These are phyloP conservation scores for Sebastes oblongus DNA, from an alignment of 2,797 vertebrate genomes.

Conservation along the genomic window DNA sequence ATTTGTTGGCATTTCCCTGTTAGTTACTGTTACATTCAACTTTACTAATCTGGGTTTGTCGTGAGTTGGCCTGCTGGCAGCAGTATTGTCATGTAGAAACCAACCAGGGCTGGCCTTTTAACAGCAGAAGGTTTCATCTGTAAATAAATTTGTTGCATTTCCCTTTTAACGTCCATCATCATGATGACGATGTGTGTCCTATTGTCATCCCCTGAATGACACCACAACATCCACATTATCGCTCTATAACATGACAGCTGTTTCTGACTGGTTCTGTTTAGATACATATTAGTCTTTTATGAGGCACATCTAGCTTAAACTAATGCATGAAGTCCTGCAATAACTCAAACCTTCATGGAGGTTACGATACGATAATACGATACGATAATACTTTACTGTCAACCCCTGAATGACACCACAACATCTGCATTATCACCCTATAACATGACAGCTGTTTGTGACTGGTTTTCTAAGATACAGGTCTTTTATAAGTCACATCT, in stretches of 20 bases:
- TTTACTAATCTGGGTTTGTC: background rate
- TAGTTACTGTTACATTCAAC: background rate
- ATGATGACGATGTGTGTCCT: conserved; percentile 25
- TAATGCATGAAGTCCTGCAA: background rate
- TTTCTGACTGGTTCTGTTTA: background rate
- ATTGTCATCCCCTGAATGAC: conserved; percentile 10
- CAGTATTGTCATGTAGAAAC: too few species aligned
- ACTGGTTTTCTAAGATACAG: background rate
- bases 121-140: background rate
- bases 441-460: background rate
- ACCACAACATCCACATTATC: conserved; percentile 48
- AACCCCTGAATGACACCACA: conserved; percentile 14
- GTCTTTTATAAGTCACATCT: background rate
- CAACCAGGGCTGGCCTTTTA: background rate
- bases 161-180: background rate
- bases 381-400: background rate
- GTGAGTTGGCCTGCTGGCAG: too few species aligned
- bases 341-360: background rate
- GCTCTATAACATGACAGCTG: background rate
- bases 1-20: conserved; percentile 13
- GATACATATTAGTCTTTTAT: background rate
- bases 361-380: background rate
- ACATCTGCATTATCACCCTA: conserved; percentile 41
- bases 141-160: conserved; percentile 27
- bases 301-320: background rate